These are phyloP conservation scores for Pelmatolapia mariae DNA, from an alignment of 2,113 vertebrate genomes.

Conservation along the genomic window DNA sequence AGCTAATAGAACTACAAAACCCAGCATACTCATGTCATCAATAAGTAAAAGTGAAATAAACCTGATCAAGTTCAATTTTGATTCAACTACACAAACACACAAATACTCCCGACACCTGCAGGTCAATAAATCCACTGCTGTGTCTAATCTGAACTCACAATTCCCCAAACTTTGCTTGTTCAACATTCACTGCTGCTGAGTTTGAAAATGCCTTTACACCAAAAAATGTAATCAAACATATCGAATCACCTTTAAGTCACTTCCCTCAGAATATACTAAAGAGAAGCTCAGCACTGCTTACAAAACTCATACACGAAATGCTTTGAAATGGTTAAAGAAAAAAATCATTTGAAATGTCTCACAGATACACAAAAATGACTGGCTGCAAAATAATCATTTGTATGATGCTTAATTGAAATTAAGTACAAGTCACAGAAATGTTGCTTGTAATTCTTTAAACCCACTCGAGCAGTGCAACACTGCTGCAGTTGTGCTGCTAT, in stretches of 20 bases:
- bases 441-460: neutral
- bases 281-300: neutral
- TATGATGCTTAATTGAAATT: neutral
- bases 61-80: neutral
- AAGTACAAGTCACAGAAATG: neutral
- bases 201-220: neutral
- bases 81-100: neutral
- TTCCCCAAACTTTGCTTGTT: neutral
- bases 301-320: neutral
- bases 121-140: neutral
- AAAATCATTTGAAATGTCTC: neutral
- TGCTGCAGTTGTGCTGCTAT: neutral
- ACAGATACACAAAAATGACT: neutral
- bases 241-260: neutral
- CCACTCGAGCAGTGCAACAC: rapidly evolving
- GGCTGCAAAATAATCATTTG: rapidly evolving
- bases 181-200: neutral
- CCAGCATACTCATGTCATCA: neutral
- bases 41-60: neutral
- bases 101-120: neutral
- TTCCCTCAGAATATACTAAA: neutral
- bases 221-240: neutral
- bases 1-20: neutral
- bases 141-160: neutral
- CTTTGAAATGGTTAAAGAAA: neutral